Evolutionary conservation across 2,888 invertebrate genomes (phyloP), one percentile per base, ranked within the genome.

Genomic region (Calliphora vomitoria): DNA sequence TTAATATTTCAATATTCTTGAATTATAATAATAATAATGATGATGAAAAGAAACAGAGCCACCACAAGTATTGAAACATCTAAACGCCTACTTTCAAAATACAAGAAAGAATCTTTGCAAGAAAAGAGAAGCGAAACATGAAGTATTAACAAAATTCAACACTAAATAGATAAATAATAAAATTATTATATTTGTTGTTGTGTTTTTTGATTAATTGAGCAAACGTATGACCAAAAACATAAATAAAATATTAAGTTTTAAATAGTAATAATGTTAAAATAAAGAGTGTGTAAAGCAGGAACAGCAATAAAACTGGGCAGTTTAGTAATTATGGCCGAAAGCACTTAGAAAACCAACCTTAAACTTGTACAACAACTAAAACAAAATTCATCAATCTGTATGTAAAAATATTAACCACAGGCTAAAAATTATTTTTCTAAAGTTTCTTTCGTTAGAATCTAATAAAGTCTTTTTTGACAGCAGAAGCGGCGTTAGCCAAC

Each of bases 261-360:
- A 35, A 35, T 35, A 35, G 35, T 35, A 35, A 35, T 35, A 35
- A 35, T 35, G 10, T 3, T 0, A 13, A 44, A 44, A 44, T 44
- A 13, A n/a, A 3, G 10, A 13, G 62, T 60, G 20, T 69, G 25
- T 31, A 69, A 31, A 47, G 31, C 38, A 62, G 62, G 18, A 20
- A 38, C 35, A 11, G 80, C 15, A 44, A 44, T 11, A 44, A 11
- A 44, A 13, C 11, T 13, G 10, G 10, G 13, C 68, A 58, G 58
- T 44, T 80, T 50, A 38, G 47, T 64, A 80, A 80, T 71, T 80
- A 50, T 80, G 50, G 38, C 47, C 50, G 53, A 81, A 72, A 81
- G 11, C 44, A 41, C 41, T 41, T 41, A 41, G 8, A 41, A 41
- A 41, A 41, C 11, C 41, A 44, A 13, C 4, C 13, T 44, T 13